Conservation (phyloP, 2,888 invertebrate genomes). For the Tetramorium bicarinatum region DNA sequence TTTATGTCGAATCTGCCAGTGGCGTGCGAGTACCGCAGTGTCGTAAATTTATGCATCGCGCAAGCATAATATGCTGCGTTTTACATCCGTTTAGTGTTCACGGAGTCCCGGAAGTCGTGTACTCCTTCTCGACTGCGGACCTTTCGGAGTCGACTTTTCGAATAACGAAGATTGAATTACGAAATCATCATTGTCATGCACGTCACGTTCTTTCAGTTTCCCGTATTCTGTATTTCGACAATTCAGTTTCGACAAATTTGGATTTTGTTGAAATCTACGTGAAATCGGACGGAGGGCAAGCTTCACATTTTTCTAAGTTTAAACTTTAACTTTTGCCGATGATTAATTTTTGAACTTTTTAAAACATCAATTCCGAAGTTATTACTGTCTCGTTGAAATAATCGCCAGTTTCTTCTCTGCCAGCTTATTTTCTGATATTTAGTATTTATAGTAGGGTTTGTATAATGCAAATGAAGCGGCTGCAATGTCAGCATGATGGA, state of each 20-base stretch:
- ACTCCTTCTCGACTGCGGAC: background rate
- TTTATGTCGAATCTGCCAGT: constrained; percentile 20
- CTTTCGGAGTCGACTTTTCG: background rate
- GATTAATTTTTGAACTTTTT: background rate
- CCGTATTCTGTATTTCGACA: background rate
- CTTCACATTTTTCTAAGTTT: background rate
- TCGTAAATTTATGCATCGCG: constrained; percentile 39
- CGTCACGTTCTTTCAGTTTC: constrained; percentile 6
- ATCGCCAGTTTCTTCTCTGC: background rate
- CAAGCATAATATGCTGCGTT: background rate
- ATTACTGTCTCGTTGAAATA: background rate
- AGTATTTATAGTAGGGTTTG: constrained; percentile 3
- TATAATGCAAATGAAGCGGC: constrained; percentile 38
- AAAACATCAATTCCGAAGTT: background rate
- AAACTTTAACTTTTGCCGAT: background rate
- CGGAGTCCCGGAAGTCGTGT: constrained; percentile 5
- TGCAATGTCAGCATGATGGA: constrained; percentile 36
- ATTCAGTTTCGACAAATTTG: background rate
- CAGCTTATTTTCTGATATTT: background rate
- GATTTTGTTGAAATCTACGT: background rate
- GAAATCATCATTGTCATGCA: constrained; percentile 10
- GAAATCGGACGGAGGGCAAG: background rate
- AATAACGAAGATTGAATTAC: background rate
- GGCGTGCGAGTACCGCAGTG: constrained; percentile 2
- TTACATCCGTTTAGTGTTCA: constrained; percentile 26